These are phyloP conservation scores for Oreochromis grahami DNA, from an alignment of 2,797 vertebrate species.

Conservation along the genomic window DNA sequence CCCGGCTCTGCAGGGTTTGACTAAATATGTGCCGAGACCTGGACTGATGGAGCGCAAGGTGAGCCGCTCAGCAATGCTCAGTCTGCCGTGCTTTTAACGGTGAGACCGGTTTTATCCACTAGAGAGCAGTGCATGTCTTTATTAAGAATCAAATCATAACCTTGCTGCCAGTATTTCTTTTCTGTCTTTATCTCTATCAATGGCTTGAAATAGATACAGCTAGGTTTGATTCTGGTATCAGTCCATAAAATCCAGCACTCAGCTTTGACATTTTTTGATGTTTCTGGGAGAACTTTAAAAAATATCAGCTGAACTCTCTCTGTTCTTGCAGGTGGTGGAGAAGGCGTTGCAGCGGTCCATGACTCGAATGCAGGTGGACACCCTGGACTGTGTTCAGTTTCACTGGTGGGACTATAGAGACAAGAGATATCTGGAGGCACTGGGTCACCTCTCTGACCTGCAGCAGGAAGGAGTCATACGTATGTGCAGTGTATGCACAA, in stretches of 20 bases:
- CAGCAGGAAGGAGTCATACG: slow-evolving; percentile 60
- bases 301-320: neutral
- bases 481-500: neutral
- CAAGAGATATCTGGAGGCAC: slow-evolving; percentile 57
- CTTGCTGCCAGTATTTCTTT: neutral
- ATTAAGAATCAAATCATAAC: neutral
- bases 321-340: slow-evolving; percentile 48
- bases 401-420: slow-evolving; percentile 66
- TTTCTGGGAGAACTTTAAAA: neutral
- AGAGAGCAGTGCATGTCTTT: slow-evolving; percentile 36
- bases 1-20: slow-evolving; percentile 42
- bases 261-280: neutral
- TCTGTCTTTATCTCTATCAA: neutral
- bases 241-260: neutral
- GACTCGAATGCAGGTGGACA: slow-evolving; percentile 52
- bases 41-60: slow-evolving; percentile 53
- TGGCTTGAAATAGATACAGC: neutral
- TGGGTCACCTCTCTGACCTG: slow-evolving; percentile 59
- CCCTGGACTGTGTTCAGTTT: slow-evolving; percentile 64
- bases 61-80: neutral
- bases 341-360: slow-evolving; percentile 45
- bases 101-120: slow-evolving; percentile 11
- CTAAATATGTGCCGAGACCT: slow-evolving; percentile 48
- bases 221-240: neutral
- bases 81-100: neutral